phyloP scores from a whole-genome alignment of 2,113 vertebrate species.

The Serinus canaria region DNA sequence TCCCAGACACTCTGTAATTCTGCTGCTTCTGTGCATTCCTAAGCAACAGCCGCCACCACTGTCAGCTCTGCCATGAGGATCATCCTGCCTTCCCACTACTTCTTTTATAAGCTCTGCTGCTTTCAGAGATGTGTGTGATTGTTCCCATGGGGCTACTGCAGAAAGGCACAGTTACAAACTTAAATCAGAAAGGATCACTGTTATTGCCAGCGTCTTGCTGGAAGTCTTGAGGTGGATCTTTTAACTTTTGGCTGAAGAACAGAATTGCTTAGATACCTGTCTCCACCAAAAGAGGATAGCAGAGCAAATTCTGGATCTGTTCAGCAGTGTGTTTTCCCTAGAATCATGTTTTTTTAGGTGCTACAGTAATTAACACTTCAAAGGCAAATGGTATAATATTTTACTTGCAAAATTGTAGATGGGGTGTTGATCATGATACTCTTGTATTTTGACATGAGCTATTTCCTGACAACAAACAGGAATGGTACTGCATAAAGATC shows the following conservation, averaged over 20 bases:
- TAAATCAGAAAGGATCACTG: background rate
- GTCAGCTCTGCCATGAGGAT: background rate
- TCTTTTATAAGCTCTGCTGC: conserved; percentile 12
- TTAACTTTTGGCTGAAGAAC: background rate
- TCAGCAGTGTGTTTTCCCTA: background rate
- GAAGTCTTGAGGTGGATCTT: background rate
- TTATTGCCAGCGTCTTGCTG: background rate
- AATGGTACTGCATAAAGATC: background rate
- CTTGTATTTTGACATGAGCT: background rate
- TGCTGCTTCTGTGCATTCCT: background rate
- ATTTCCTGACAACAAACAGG: background rate
- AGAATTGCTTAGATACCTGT: background rate
- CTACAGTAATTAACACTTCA: background rate
- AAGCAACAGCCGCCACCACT: background rate
- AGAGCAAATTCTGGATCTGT: background rate
- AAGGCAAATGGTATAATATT: background rate
- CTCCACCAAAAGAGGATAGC: background rate
- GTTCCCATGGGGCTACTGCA: background rate
- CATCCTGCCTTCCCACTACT: conserved; percentile 3
- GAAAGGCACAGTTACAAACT: background rate
- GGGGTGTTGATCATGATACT: background rate
- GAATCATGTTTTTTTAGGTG: background rate
- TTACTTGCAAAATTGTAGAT: background rate
- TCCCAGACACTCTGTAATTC: background rate
- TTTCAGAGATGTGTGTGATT: background rate